Evolutionary conservation across 1,140 invertebrate species (phyloP).

Genomic region (Hyphantria cunea): DNA sequence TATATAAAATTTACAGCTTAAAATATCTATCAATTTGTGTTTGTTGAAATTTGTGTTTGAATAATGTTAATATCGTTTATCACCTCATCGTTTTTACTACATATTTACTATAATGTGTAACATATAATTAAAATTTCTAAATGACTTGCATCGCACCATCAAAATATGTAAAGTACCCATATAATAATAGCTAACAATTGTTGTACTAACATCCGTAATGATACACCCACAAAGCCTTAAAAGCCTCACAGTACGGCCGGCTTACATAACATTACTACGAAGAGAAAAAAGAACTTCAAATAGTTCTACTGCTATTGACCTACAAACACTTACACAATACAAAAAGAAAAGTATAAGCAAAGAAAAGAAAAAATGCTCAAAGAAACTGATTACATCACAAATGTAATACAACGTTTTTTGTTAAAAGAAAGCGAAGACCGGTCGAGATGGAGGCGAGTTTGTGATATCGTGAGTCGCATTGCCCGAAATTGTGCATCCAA

Average conservation of each 20-base stretch:
- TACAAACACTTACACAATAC: conserved; percentile 9
- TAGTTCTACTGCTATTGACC: conserved; percentile 3
- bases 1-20: too few species aligned
- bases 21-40: too few species aligned
- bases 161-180: too few species aligned
- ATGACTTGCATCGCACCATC: too few species aligned
- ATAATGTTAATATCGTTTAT: too few species aligned
- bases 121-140: too few species aligned
- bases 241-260: background rate
- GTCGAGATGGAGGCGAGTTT: conserved; percentile 2
- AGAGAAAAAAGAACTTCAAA: background rate
- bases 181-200: too few species aligned
- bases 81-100: too few species aligned
- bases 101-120: too few species aligned
- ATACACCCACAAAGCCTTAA: background rate
- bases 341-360: conserved; percentile 2
- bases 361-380: conserved; percentile 9
- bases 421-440: conserved; percentile 23
- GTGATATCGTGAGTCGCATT: background rate
- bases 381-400: conserved; percentile 17
- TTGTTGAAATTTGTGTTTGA: too few species aligned
- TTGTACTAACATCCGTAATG: background rate
- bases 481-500: background rate
- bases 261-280: background rate
- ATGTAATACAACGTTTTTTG: conserved; percentile 10